Percentiles rank a stretch among this genome's conserved stretches.
These are phyloP conservation scores for Crenuchus spilurus DNA, from an alignment of 2,797 vertebrate genomes.

Conservation along the genomic window DNA sequence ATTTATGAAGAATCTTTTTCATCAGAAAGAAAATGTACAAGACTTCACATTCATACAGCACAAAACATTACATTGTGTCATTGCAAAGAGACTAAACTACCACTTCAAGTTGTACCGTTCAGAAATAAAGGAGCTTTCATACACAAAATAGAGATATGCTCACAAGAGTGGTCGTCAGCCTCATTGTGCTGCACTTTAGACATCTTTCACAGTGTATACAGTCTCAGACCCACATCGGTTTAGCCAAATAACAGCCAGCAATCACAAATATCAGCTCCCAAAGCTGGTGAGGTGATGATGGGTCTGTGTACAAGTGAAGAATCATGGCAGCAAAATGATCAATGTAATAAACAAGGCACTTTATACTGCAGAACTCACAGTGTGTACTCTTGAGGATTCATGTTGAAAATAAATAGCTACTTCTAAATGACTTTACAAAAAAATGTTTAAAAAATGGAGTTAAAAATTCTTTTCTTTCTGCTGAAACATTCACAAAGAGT, in stretches of 20 bases:
- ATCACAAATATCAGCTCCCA: not conserved
- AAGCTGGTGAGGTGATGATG: slow-evolving; percentile 24
- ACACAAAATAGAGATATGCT: slow-evolving; percentile 14
- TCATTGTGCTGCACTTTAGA: slow-evolving; percentile 32
- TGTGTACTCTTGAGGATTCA: slow-evolving; percentile 8
- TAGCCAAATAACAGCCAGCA: slow-evolving; percentile 1
- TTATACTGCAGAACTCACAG: slow-evolving; percentile 33
- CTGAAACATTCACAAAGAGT: slow-evolving; percentile 11
- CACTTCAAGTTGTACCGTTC: slow-evolving; percentile 21
- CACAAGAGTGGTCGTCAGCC: not conserved
- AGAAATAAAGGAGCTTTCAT: slow-evolving; percentile 7
- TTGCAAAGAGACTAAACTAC: slow-evolving; percentile 21
- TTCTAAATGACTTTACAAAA: slow-evolving; percentile 15
- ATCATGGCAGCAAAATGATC: slow-evolving; percentile 21
- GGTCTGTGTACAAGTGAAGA: not conserved
- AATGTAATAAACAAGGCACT: slow-evolving; percentile 54
- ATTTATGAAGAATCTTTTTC: slow-evolving; percentile 57
- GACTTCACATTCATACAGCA: slow-evolving; percentile 36
- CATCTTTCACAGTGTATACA: slow-evolving; percentile 38
- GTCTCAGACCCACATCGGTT: not conserved
- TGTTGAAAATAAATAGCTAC: slow-evolving; percentile 23
- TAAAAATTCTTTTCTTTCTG: slow-evolving; percentile 17
- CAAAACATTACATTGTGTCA: slow-evolving; percentile 27
- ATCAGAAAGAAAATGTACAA: slow-evolving; percentile 44
- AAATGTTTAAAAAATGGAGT: no score